Evolutionary conservation across 2,113 vertebrate species (phyloP).

Genomic region (Progne subis): DNA sequence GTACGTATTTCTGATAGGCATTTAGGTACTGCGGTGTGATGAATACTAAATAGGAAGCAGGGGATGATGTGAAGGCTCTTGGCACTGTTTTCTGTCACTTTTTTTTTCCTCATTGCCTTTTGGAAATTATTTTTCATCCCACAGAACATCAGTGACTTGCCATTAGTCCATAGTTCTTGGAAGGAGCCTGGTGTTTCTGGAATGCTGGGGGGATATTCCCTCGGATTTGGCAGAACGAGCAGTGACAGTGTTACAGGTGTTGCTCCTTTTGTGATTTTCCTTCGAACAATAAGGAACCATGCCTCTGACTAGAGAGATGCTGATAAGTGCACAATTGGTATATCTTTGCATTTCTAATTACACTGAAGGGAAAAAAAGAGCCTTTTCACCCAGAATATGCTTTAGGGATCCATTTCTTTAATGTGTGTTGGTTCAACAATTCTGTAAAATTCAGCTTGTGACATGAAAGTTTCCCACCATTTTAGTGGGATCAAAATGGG

Average conservation of each 20-base stretch:
- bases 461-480: not conserved
- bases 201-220: not conserved
- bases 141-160: not conserved
- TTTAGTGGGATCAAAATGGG: not conserved
- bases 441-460: not conserved
- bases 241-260: not conserved
- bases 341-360: not conserved
- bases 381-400: not conserved
- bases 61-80: not conserved
- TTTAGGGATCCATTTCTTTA: not conserved
- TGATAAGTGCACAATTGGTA: not conserved
- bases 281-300: not conserved
- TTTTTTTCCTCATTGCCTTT: not conserved
- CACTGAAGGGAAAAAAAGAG: not conserved
- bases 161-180: not conserved
- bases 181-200: not conserved
- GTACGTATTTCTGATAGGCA: not conserved
- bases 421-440: not conserved
- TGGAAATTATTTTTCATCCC: not conserved
- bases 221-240: not conserved
- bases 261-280: not conserved
- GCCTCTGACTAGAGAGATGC: not conserved
- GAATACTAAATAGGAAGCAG: not conserved
- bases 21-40: not conserved
- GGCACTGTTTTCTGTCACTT: not conserved